A percentile compares a stretch with the other conserved stretches of the same genome.
phyloP scores from a whole-genome alignment of 2,888 invertebrate species.

The Strigamia transsilvanica region DNA sequence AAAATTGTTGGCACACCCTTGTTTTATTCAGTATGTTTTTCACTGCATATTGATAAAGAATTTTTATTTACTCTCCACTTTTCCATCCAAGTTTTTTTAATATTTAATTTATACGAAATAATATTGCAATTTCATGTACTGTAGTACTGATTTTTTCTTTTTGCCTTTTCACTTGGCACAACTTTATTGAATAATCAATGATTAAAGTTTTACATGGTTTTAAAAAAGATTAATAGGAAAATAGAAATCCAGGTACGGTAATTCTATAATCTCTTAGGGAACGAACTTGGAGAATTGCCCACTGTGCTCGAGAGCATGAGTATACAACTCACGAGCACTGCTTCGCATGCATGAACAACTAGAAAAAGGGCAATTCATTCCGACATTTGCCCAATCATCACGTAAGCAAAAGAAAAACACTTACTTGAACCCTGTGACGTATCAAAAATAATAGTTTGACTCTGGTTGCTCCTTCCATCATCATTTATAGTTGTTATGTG shows the following conservation, averaged over 20 bases:
- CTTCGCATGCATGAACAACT: neutral
- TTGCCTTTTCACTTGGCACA: neutral
- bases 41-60: too few species aligned
- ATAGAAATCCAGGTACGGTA: neutral
- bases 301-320: neutral
- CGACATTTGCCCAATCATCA: neutral
- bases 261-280: constrained; percentile 1
- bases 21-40: too few species aligned
- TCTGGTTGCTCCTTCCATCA: constrained; percentile 55
- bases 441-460: constrained; percentile 50
- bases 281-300: constrained; percentile 15
- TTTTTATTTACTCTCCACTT: too few species aligned
- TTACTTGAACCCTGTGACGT: constrained; percentile 37
- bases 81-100: too few species aligned
- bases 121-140: too few species aligned
- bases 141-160: neutral
- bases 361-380: neutral
- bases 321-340: neutral
- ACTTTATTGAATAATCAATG: neutral
- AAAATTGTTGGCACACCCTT: too few species aligned
- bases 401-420: neutral
- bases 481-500: constrained; percentile 57
- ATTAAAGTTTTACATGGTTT: neutral
- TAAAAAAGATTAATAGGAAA: neutral
- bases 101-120: too few species aligned